phyloP scores from a whole-genome alignment of 2,888 invertebrate genomes.

The Stenichneumon culpator region DNA sequence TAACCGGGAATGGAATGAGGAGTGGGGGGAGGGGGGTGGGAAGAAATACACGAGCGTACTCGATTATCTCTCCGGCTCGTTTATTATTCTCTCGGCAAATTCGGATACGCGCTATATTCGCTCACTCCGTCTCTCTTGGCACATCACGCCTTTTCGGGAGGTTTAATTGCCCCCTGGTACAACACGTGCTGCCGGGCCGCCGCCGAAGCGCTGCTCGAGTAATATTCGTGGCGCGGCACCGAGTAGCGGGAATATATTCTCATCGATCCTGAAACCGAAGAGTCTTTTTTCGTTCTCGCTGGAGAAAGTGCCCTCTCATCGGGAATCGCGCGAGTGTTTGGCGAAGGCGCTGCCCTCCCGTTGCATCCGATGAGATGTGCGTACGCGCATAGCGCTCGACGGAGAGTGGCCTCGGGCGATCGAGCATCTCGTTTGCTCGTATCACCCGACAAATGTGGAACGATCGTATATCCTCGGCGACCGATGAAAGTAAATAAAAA shows the following conservation, averaged over 20 bases:
- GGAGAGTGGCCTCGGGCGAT: conserved; percentile 20
- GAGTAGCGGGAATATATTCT: conserved; percentile 22
- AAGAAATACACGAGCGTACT: conserved; percentile 18
- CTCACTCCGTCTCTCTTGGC: conserved; percentile 24
- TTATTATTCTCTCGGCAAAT: conserved; percentile 63
- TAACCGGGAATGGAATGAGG: conserved; percentile 24
- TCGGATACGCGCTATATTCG: conserved; percentile 45
- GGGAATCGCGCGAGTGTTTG: conserved; percentile 43
- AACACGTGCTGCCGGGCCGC: conserved; percentile 1
- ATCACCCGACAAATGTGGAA: conserved; percentile 26
- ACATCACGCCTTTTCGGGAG: conserved; percentile 59
- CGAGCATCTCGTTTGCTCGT: conserved; percentile 33
- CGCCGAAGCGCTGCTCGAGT: not conserved
- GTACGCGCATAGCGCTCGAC: conserved; percentile 9
- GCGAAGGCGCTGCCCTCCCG: conserved; percentile 17
- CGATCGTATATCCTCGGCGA: conserved; percentile 4
- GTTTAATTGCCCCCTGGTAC: conserved; percentile 59
- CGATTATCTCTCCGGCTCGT: conserved; percentile 47
- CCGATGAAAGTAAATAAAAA: not conserved
- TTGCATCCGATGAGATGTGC: conserved; percentile 19
- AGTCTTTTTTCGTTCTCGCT: conserved; percentile 53
- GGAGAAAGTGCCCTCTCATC: conserved; percentile 70
- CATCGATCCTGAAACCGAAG: conserved; percentile 59
- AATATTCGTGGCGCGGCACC: conserved; percentile 5
- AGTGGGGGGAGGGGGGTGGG: not conserved